phyloP scores from a whole-genome alignment of 2,113 vertebrate species.

The Cathartes aura region DNA sequence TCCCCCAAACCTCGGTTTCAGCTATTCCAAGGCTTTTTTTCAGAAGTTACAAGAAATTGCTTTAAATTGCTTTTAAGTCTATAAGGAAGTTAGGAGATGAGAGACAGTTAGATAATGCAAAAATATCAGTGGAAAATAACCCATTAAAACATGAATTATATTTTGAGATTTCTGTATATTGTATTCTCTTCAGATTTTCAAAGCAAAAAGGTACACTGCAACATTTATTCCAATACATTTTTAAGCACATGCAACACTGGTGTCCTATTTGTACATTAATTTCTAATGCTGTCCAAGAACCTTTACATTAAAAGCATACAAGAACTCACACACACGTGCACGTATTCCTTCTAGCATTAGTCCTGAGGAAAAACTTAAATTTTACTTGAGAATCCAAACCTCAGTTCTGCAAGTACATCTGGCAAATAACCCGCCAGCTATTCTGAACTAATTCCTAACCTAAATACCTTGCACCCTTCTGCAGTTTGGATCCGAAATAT shows the following conservation, averaged over 20 bases:
- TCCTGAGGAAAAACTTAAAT: neutral
- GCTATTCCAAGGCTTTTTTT: neutral
- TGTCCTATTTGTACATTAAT: constrained; percentile 7
- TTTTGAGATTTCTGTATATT: constrained; percentile 37
- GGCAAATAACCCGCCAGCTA: neutral
- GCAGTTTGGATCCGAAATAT: neutral
- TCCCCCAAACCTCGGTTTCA: neutral
- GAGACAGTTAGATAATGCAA: neutral
- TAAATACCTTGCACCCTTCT: neutral
- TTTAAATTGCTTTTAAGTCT: neutral
- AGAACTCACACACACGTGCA: constrained; percentile 31
- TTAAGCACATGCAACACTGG: constrained; percentile 38
- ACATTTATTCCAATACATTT: constrained; percentile 24
- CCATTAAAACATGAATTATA: constrained; percentile 30
- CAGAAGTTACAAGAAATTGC: neutral
- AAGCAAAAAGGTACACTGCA: constrained; percentile 2
- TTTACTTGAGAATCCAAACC: neutral
- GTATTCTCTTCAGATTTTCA: constrained; percentile 34
- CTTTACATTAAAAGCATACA: constrained; percentile 6
- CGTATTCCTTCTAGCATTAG: neutral
- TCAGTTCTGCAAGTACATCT: neutral
- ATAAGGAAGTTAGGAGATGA: neutral
- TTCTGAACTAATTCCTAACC: neutral
- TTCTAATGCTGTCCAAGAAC: constrained; percentile 15
- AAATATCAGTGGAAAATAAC: neutral